Percentiles rank a stretch among this genome's conserved stretches.
phyloP scores from a whole-genome alignment of 2,113 vertebrate genomes.

The Struthio camelus region DNA sequence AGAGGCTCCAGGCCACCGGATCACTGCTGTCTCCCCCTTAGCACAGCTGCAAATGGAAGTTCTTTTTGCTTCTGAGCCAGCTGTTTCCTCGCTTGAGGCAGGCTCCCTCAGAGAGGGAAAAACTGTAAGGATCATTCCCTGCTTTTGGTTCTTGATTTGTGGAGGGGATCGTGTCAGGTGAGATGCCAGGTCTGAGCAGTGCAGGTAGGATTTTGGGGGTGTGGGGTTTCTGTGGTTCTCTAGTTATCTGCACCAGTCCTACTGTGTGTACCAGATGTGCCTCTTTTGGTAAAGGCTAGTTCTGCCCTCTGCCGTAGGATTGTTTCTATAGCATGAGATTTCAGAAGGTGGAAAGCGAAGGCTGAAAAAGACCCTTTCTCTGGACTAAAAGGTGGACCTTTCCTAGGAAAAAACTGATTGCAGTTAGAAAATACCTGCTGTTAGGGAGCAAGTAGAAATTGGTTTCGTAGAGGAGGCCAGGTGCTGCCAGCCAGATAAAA shows the following conservation, averaged over 20 bases:
- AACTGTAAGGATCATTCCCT: background rate
- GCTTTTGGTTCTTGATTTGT: background rate
- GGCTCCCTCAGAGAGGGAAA: background rate
- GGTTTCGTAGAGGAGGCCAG: background rate
- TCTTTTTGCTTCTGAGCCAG: background rate
- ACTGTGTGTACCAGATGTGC: background rate
- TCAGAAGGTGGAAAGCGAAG: background rate
- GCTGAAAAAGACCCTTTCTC: background rate
- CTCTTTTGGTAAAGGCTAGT: background rate
- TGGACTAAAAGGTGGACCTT: background rate
- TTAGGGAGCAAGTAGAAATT: background rate
- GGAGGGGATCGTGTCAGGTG: background rate
- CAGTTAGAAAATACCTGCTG: background rate
- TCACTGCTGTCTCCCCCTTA: background rate
- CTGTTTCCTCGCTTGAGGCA: background rate
- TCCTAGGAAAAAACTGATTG: background rate
- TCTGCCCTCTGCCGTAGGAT: background rate
- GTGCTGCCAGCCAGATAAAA: background rate
- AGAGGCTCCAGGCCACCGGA: background rate
- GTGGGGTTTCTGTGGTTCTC: background rate
- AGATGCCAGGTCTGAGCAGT: background rate
- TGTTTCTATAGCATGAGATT: background rate
- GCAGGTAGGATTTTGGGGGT: background rate
- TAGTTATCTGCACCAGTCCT: background rate
- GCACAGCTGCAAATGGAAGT: background rate